These are phyloP conservation scores for Hydropsyche tenuis DNA, from an alignment of 1,140 invertebrate genomes.

Conservation along the genomic window DNA sequence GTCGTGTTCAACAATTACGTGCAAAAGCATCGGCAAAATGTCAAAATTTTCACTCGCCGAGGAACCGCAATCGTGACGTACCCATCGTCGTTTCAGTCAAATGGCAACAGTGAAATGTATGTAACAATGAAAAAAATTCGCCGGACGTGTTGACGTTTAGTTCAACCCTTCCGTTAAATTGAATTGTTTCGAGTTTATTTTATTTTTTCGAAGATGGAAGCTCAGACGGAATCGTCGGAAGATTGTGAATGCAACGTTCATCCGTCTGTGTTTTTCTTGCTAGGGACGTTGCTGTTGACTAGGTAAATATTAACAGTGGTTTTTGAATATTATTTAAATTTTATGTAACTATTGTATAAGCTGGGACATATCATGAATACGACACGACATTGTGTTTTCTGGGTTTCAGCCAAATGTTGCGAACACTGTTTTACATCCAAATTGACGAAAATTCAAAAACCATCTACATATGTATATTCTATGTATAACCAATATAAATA, in stretches of 20 bases:
- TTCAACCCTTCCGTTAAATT: neutral
- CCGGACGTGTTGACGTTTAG: neutral
- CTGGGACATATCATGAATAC: neutral
- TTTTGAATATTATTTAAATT: neutral
- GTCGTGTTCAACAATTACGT: neutral
- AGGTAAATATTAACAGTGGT: slow-evolving; percentile 52
- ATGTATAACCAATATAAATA: too few species aligned
- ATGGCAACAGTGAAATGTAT: neutral
- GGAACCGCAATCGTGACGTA: neutral
- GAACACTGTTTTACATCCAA: too few species aligned
- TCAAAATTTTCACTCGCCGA: neutral
- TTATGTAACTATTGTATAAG: neutral
- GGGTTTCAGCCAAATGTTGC: slow-evolving; percentile 8
- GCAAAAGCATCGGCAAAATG: neutral
- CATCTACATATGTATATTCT: too few species aligned
- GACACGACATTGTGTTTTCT: neutral
- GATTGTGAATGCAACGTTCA: slow-evolving; percentile 62
- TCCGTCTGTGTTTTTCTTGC: slow-evolving; percentile 59
- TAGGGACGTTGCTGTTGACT: slow-evolving; percentile 60
- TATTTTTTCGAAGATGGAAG: slow-evolving; percentile 52
- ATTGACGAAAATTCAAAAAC: too few species aligned
- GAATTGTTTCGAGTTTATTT: neutral
- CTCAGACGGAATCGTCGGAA: slow-evolving; percentile 56
- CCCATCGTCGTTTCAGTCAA: neutral
- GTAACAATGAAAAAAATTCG: neutral